Base-by-base conservation (phyloP, 2,888 invertebrate genomes). In the Drosophila percnosoma region DNA sequence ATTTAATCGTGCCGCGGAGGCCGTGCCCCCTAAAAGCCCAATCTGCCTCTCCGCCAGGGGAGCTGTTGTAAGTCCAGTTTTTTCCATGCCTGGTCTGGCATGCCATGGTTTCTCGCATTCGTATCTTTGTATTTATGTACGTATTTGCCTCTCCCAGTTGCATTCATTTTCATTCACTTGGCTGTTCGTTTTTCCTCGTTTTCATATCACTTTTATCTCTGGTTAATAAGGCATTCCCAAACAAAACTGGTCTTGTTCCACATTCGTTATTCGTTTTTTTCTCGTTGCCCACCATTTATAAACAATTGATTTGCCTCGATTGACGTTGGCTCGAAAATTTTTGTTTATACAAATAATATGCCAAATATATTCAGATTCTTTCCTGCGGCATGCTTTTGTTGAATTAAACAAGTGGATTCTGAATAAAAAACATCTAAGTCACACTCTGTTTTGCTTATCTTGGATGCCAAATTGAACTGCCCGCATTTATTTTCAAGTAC, bases 1-100 rank as follows among this genome's bases (percentile, higher is more conserved):
- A 90, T 87, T 84, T 78, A 84, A 89, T 89, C 90, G 89, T 71
- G 63, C 81, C 62, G 62, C 65, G 7, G 59, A 45, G 72, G 77
- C 78, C 68, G 57, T 72, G 72, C 78, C 81, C 81, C 81, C 63
- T 38, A 80, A 80, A 76, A 76, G 57, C 51, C 60, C 58, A 54
- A 63, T 53, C 58, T 15, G 38, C 68, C 53, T 18, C 33, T 11
- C 27, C 11, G 18, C 31, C 27, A 29, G 54, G 13, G 15, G 15
- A 40, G 59, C 48, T 34, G 48, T 42, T 61, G 71, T 55, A 75
- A 80, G 77, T 80, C 81, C 78, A 78, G 81, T 78, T 76, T 66
- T 53, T 51, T 40, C 21, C 24, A 11, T 33, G 33, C 33, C 15
- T n/a, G 31, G 33, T 64, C n/a, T 58, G 48, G 54, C 42, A 21